Base-by-base conservation (phyloP, 2,888 invertebrate genomes). In the Agrochola litura region DNA sequence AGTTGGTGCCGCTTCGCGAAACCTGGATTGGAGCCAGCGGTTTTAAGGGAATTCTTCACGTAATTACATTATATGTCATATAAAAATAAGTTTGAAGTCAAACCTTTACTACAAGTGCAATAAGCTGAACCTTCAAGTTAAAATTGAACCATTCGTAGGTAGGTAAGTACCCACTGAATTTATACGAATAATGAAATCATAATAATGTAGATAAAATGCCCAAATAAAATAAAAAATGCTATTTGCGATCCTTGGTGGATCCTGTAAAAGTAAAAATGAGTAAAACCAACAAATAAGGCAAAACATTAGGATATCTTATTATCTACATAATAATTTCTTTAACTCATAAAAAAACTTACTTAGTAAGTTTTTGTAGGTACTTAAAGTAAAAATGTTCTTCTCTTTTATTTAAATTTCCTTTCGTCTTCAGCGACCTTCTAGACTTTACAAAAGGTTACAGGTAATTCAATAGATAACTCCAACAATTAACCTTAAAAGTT, bases 11-110 rank as follows among this genome's bases (percentile, higher is more conserved):
- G 77, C 77, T 81, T 72, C 74, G 79, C 73, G 76, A 78, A 75
- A 83, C 65, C 84, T 94, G 93, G 93, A 91, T 84, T 76, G 71
- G 66, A 84, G 92, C 93, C 93, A 94, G 86, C 81, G 79, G 86
- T 90, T 92, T 90, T 90, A 90, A 86, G 86, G 66, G 89, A 90
- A 91, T 91, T 91, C 89, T 92, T 92, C 89, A 91, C 83, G 87
- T 91, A 90, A 93, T 92, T 92, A 91, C 90, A 91, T 91, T 91
- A 90, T 86, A 90, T 88, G 89, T 90, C 88, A 89, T 89, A 89
- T 90, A 90, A 71, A 71, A 89, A 90, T 89, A 90, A 88, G 86
- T 90, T 86, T 69, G 22, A 85, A 82, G 79, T 88, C 89, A 86
- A 91, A 88, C 60, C 22, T 52, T 73, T 12, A 37, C 56, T 69